Conservation (phyloP, 2,797 vertebrate genomes). For the Triplophysa bombifrons region DNA sequence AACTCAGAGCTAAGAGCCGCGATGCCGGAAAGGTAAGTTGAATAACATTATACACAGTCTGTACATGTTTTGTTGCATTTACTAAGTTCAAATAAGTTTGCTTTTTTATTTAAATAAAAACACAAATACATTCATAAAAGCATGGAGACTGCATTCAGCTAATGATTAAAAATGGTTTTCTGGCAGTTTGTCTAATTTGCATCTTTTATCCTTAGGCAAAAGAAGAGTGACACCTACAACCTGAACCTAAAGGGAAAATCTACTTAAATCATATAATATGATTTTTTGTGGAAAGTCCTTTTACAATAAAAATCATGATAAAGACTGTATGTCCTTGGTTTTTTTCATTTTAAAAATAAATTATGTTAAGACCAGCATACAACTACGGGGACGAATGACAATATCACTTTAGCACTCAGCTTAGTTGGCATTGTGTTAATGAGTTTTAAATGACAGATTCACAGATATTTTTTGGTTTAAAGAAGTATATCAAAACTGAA, state of each 20-base stretch:
- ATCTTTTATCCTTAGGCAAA: not conserved
- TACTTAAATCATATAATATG: not conserved
- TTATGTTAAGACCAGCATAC: too few relatives aligned
- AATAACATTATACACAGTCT: too few relatives aligned
- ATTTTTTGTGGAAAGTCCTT: not conserved
- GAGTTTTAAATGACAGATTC: not conserved
- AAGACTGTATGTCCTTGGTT: not conserved
- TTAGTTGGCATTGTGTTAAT: too few relatives aligned
- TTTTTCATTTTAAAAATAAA: not conserved
- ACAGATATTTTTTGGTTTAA: too few relatives aligned
- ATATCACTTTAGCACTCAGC: too few relatives aligned
- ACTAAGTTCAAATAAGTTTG: not conserved
- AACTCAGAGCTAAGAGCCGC: conserved; percentile 65
- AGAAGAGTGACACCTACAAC: not conserved
- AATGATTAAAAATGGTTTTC: not conserved
- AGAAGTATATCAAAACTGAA: too few relatives aligned
- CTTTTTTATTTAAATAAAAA: not conserved
- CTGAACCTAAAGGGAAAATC: not conserved
- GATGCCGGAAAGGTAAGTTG: conserved; percentile 58
- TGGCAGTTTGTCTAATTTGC: not conserved
- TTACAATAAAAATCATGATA: not conserved
- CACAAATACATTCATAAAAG: not conserved
- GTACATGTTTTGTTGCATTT: not conserved
- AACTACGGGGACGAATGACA: too few relatives aligned
- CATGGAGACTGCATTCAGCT: not conserved